Evolutionary conservation across 2,113 vertebrate genomes (phyloP), one percentile per base, ranked within the genome.

Genomic region (Spea multiplicata): DNA sequence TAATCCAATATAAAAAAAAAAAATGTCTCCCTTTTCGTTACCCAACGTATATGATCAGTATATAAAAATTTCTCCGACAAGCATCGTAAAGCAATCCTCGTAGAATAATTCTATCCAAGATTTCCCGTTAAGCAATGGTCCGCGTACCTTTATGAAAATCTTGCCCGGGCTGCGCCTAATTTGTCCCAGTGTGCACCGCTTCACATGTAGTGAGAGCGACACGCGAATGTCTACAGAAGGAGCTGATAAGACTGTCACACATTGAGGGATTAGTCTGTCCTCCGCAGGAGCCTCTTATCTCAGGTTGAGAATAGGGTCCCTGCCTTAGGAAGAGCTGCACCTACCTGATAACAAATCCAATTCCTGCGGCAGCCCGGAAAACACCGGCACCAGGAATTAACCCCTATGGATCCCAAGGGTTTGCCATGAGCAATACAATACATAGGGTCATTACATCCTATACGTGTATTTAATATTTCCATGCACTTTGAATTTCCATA

Each of bases 321-420:
- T 73, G 77, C 77, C 70, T 71, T 80, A 4, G 71, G 77, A 67
- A 67, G 44, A 67, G 70, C 77, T 80, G 77, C 62, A 59, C 77
- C 64, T 67, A 49, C 62, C 71, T 80, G 77, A 80, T 80, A 80
- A 80, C 77, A 73, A 67, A 80, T 80, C 68, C 71, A 73, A 80
- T 80, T 80, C 77, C 71, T 52, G 16, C 46, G 62, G 44, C 53
- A 66, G 49, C 62, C 44, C 69, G 10, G 49, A 55, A n/a, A 17
- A 45, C 57, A 30, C 57, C 49, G 52, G 77, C 30, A 3, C 69
- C 10, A 10, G 8, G 48, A 10, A 67, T 80, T 73, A 80, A 80
- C 77, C 44, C 44, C 45, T 30, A 6, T 55, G 44, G 7, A 17
- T 57, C 62, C 76, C 70, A 12, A 5, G 59, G 14, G 44, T 13